Percentiles rank a stretch among this genome's conserved stretches.
These are phyloP conservation scores for Falco novaeseelandiae DNA, from an alignment of 2,797 vertebrate species.

Conservation along the genomic window DNA sequence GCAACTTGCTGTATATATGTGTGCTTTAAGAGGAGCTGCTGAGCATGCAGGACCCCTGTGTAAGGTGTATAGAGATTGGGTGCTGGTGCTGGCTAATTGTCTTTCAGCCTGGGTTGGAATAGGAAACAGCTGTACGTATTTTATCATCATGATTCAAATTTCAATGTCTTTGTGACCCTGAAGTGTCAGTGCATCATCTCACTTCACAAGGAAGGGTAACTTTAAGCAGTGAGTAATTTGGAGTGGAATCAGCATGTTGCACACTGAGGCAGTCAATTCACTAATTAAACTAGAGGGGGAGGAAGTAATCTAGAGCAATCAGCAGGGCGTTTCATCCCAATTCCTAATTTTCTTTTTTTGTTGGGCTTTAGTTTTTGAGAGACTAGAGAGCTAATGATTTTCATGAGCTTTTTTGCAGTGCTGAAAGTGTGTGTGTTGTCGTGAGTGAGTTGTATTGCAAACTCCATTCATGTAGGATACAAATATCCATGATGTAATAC, in stretches of 20 bases:
- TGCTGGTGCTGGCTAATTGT: not conserved
- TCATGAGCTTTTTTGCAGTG: not conserved
- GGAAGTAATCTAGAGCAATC: constrained; percentile 45
- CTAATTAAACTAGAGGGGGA: constrained; percentile 22
- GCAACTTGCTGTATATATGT: not conserved
- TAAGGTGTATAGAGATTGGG: not conserved
- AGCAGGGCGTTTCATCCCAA: constrained; percentile 42
- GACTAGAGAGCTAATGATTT: not conserved
- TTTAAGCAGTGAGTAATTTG: not conserved
- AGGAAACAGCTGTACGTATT: not conserved
- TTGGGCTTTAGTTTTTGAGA: constrained; percentile 7
- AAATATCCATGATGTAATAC: not conserved
- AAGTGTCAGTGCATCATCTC: not conserved
- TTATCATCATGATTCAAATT: not conserved
- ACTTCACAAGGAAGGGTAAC: not conserved
- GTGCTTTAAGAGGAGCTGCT: not conserved
- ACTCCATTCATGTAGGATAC: not conserved
- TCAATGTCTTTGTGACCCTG: not conserved
- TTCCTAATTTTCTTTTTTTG: constrained; percentile 24
- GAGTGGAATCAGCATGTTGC: not conserved
- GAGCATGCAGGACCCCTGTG: not conserved
- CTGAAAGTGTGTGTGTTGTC: not conserved
- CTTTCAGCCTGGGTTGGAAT: not conserved
- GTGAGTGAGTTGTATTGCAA: not conserved
- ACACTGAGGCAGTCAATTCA: not conserved